Conservation (phyloP, 2,113 vertebrate species). For the Crotalus horridus region DNA sequence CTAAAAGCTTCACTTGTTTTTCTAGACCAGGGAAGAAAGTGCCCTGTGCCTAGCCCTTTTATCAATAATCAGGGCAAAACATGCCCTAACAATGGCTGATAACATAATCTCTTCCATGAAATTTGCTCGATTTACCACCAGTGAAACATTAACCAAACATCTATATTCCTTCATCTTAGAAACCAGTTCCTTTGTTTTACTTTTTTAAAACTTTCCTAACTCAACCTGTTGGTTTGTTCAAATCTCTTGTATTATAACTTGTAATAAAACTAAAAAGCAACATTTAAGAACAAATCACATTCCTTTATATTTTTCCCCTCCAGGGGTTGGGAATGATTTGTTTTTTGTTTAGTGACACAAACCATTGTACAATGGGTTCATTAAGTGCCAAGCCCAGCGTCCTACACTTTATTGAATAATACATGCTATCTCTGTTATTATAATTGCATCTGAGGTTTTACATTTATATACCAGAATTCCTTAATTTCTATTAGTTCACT, state of each 20-base stretch:
- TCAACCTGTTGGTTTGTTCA: background rate
- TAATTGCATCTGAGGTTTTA: background rate
- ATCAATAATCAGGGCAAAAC: background rate
- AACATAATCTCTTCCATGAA: background rate
- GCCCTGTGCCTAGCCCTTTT: background rate
- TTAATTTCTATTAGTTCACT: background rate
- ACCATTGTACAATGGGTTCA: background rate
- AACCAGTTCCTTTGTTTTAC: background rate
- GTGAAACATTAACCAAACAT: conserved; percentile 5
- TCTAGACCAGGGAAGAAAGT: background rate
- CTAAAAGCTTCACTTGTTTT: background rate
- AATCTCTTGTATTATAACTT: background rate
- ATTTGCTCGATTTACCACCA: background rate
- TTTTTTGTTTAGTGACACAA: conserved; percentile 6
- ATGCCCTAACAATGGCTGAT: background rate
- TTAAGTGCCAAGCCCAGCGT: background rate
- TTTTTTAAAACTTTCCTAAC: background rate
- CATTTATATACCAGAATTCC: background rate
- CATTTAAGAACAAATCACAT: background rate
- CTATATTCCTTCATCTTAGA: background rate
- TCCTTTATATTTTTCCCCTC: background rate
- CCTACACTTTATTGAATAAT: background rate
- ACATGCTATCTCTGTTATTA: background rate
- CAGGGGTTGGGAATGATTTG: background rate
- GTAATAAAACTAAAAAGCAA: conserved; percentile 1